Conservation (phyloP, 2,888 invertebrate genomes). For the Timema podura region DNA sequence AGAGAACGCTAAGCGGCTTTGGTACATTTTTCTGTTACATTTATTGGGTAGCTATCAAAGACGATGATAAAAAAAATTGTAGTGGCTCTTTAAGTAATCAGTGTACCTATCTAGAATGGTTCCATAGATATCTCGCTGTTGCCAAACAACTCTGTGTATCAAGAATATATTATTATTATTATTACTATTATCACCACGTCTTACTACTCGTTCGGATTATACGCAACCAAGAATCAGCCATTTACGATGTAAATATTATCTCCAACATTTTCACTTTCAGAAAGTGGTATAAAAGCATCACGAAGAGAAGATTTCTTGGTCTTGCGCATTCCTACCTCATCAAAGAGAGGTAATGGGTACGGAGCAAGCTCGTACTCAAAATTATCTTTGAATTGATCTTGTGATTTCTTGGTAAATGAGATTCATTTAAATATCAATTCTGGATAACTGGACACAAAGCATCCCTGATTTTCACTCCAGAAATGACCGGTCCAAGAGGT, state of each 20-base stretch:
- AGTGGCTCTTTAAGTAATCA: background rate
- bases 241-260: background rate
- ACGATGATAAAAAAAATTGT: background rate
- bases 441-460: background rate
- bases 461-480: background rate
- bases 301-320: background rate
- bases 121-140: background rate
- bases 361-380: background rate
- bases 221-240: background rate
- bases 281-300: background rate
- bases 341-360: background rate
- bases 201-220: too few species aligned
- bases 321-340: background rate
- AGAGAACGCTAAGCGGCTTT: background rate
- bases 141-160: conserved; percentile 1
- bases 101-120: background rate
- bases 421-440: background rate
- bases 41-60: background rate
- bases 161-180: too few species aligned
- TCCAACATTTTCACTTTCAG: too few species aligned
- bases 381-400: background rate
- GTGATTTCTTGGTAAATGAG: background rate
- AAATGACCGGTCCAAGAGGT: background rate
- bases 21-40: background rate
- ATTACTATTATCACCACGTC: too few species aligned